A percentile compares a stretch with the other conserved stretches of the same genome.
Conservation (phyloP, 2,113 vertebrate species). For the Tachysurus vachellii region DNA sequence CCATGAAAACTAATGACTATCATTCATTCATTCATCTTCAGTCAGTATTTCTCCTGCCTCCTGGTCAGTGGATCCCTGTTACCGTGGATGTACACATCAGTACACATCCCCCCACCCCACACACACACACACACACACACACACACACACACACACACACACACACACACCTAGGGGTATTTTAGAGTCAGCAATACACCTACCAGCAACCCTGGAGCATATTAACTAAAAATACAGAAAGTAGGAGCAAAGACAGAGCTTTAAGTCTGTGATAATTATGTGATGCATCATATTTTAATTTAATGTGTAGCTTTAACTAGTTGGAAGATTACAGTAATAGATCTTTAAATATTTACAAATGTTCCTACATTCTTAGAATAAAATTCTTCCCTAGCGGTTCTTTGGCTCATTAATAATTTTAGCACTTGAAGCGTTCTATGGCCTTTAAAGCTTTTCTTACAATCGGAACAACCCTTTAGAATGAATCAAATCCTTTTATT, state of each 20-base stretch:
- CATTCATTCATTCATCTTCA: neutral
- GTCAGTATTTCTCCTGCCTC: neutral
- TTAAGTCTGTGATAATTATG: neutral
- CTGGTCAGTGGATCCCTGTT: neutral
- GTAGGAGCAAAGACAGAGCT: neutral
- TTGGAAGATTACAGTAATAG: neutral
- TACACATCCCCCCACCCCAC: neutral
- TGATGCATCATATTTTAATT: neutral
- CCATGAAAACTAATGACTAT: too few species aligned
- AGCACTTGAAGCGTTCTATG: neutral
- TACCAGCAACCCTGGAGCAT: neutral
- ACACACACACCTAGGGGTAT: neutral
- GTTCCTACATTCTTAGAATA: too few species aligned
- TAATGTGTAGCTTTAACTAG: neutral
- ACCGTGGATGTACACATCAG: neutral
- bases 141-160: neutral
- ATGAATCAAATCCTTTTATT: too few species aligned
- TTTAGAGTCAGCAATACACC: neutral
- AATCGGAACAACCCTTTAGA: neutral
- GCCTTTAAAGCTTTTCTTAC: neutral
- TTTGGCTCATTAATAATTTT: neutral
- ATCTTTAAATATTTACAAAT: neutral
- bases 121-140: neutral
- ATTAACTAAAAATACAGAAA: neutral
- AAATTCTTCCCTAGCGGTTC: neutral